phyloP scores from a whole-genome alignment of 1,140 invertebrate genomes.

The Papilio helenus region DNA sequence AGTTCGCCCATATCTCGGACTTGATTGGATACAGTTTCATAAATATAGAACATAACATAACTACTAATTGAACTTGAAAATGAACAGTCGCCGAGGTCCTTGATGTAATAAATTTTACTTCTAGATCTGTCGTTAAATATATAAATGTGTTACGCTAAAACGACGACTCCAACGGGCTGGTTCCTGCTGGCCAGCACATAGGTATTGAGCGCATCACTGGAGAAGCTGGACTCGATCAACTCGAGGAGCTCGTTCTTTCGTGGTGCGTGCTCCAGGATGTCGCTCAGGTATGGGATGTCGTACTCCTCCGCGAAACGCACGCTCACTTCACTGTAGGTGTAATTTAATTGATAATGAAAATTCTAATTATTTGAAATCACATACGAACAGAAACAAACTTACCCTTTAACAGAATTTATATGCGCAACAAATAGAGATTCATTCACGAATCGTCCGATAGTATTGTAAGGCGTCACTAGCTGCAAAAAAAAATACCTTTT shows the following conservation, averaged over 20 bases:
- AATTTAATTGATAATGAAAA: neutral
- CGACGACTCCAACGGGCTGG: conserved; percentile 80
- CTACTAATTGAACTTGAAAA: too few species aligned
- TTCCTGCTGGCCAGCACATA: conserved; percentile 79
- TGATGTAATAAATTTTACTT: too few species aligned
- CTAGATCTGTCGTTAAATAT: too few species aligned
- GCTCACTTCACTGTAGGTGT: conserved; percentile 53
- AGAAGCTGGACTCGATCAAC: conserved; percentile 58
- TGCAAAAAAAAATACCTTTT: conserved; percentile 45
- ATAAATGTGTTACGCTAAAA: conserved; percentile 61
- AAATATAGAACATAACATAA: too few species aligned
- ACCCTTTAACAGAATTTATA: conserved; percentile 72
- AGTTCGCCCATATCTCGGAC: too few species aligned
- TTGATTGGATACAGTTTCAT: too few species aligned
- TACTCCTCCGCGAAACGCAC: conserved; percentile 63
- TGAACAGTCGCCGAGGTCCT: too few species aligned
- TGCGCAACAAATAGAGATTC: conserved; percentile 71
- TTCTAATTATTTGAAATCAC: neutral
- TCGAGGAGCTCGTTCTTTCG: conserved; percentile 53
- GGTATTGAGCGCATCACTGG: conserved; percentile 47
- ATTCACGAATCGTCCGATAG: conserved; percentile 62
- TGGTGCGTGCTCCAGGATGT: conserved; percentile 63
- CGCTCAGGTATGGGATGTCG: conserved; percentile 53
- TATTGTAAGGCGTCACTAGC: conserved; percentile 63
- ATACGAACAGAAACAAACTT: conserved; percentile 38